Evolutionary conservation across 2,797 vertebrate genomes (phyloP), one percentile per base, ranked within the genome.

Genomic region (Triplophysa yarkandensis): DNA sequence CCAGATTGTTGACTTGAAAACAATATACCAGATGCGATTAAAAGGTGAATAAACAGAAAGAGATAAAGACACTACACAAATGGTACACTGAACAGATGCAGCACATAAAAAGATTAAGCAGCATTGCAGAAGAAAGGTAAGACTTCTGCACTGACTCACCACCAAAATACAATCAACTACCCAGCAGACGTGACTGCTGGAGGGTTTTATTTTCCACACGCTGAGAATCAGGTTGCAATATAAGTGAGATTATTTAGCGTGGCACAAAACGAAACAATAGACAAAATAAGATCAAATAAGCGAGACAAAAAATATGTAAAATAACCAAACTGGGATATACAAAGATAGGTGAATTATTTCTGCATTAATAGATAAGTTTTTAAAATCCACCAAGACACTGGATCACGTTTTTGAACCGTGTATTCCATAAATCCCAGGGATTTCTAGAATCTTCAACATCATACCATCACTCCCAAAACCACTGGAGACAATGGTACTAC

Each of bases 11-110:
- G 44, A 48, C 39, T 61, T 34, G 43, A 61, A 28, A 17, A 72
- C 46, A 63, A 30, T 11, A 25, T 2, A 30, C 11, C 25, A 30
- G 10, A 72, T 28, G 6, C 28, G 63, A 41, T 52, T 30, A 30
- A 63, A 55, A 71, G 44, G 30, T 52, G 43, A 71, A 50, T n/a
- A n/a, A n/a, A n/a, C n/a, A n/a, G n/a, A 71, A 62, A 52, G 16
- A 62, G 43, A 61, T 25, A 4, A 28, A 41, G 23, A 41, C 41
- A 25, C 28, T 52, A 63, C 50, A 52, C 39, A 63, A 54, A 63
- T 16, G 2, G 7, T 30, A 54, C 23, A 28, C 34, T 16, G 70
- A 72, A 54, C 46, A 63, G 60, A 63, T 54, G 46, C 25, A 63
- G 48, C 10, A 63, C 50, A 72, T 64, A 30, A 41, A 34, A 9